Evolutionary conservation across 1,140 invertebrate species (phyloP).

Genomic region (Pseudobourletiella spinata): DNA sequence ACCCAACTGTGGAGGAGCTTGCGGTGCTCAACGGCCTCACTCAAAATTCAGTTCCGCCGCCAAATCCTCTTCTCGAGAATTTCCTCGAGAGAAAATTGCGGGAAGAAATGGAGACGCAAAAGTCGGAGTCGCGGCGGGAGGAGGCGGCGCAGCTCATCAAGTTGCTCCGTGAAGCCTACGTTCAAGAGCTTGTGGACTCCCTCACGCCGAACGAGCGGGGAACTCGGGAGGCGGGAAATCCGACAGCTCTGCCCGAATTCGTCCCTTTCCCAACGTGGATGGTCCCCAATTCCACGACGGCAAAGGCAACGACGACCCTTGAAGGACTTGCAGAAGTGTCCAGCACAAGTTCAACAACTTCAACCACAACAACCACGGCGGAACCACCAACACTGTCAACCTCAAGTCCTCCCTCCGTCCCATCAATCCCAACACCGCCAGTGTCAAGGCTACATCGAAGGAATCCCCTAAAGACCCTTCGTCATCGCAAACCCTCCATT

Average conservation of each 20-base stretch:
- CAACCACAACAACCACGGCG: background rate
- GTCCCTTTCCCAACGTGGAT: background rate
- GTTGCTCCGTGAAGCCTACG: slow-evolving; percentile 26
- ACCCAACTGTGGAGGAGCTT: too few species aligned
- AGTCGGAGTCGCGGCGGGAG: slow-evolving; percentile 13
- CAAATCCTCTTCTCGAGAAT: slow-evolving; percentile 26
- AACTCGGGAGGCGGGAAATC: background rate
- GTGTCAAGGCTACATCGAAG: background rate
- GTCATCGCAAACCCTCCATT: background rate
- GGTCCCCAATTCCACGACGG: background rate
- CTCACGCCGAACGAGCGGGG: background rate
- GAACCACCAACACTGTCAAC: background rate
- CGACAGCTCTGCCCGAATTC: background rate
- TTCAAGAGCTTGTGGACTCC: slow-evolving; percentile 29
- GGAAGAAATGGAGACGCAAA: slow-evolving; percentile 15
- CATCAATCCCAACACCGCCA: background rate
- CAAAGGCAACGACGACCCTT: background rate
- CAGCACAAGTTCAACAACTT: background rate
- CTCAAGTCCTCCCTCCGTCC: background rate
- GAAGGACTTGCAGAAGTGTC: background rate
- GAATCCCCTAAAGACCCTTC: background rate
- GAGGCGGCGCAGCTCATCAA: slow-evolving; percentile 27
- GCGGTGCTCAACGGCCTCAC: too few species aligned
- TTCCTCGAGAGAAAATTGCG: slow-evolving; percentile 27
- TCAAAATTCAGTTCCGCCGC: slow-evolving; percentile 10